These are phyloP conservation scores for Falco berigora DNA, from an alignment of 2,797 vertebrate species.

Conservation along the genomic window DNA sequence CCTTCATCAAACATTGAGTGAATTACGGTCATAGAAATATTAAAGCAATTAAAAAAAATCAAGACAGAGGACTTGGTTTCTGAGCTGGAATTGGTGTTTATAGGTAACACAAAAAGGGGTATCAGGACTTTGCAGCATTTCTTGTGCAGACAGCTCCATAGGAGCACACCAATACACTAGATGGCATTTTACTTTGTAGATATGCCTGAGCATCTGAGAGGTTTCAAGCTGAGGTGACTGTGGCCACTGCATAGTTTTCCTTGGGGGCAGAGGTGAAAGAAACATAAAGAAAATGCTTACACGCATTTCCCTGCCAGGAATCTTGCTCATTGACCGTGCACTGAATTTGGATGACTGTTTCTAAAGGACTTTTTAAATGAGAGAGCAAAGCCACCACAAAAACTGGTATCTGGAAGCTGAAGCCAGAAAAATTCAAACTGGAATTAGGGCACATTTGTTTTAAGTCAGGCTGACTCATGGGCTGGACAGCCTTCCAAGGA, in stretches of 20 bases:
- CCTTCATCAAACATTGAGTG: not conserved
- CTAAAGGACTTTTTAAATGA: not conserved
- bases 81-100: conserved; percentile 11
- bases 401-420: not conserved
- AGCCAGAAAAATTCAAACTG: not conserved
- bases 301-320: not conserved
- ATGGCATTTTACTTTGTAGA: not conserved
- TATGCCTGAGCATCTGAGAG: not conserved
- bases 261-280: not conserved
- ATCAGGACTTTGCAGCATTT: not conserved
- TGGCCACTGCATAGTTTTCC: not conserved
- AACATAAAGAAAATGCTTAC: not conserved
- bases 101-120: not conserved
- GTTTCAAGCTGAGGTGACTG: not conserved
- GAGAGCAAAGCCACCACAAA: not conserved
- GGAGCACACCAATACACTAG: not conserved
- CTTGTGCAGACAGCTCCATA: not conserved
- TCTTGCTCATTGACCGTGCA: not conserved
- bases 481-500: not conserved
- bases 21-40: conserved; percentile 13
- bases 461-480: not conserved
- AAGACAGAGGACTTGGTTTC: not conserved
- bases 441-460: not conserved
- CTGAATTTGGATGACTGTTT: not conserved
- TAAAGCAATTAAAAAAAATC: conserved; percentile 14